Evolutionary conservation across 2,888 invertebrate genomes (phyloP), one percentile per base, ranked within the genome.

Genomic region (Athalia rosae): DNA sequence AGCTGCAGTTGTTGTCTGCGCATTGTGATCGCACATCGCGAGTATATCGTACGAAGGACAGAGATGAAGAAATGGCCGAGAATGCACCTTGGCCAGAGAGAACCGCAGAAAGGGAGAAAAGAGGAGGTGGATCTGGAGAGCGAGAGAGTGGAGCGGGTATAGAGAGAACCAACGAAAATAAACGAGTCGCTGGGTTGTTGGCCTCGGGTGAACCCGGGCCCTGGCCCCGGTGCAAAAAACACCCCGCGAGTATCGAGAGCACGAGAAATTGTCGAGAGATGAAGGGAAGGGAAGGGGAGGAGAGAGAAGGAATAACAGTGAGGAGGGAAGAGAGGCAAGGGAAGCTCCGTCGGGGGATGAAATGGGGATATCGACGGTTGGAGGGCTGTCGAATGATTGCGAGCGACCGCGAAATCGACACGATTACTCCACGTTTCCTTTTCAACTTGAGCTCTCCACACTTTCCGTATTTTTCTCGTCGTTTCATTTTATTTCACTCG

Each of bases 131-230:
- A 58, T n/a, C 50, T 15, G 15, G 67, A 41, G 69, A 53, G 11
- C 2, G 47, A 59, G 59, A 73, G 73, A 62, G 74, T 61, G 61
- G 61, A 45, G 50, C 66, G 80, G 82, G 84, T 84, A 81, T 82
- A 79, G 78, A 77, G 80, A 81, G 82, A 80, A 84, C 82, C 86
- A 85, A 85, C 87, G 86, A 85, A 87, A 87, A 87, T 87, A 87
- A 87, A 74, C 74, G 61, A 74, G 87, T 87, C 86, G 79, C 79
- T 86, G 85, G 88, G 88, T 88, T 88, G 88, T 87, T 88, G 88
- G 84, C 88, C 88, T 87, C 87, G 80, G 83, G 83, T 88, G 87
- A 88, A 88, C 87, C 87, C 87, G 88, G 88, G 88, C 87, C 87
- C 87, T 86, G 85, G 86, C 53, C 53, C 71, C 71, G 71, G 71